These are phyloP conservation scores for Apus apus DNA, from an alignment of 2,113 vertebrate species.

Conservation along the genomic window DNA sequence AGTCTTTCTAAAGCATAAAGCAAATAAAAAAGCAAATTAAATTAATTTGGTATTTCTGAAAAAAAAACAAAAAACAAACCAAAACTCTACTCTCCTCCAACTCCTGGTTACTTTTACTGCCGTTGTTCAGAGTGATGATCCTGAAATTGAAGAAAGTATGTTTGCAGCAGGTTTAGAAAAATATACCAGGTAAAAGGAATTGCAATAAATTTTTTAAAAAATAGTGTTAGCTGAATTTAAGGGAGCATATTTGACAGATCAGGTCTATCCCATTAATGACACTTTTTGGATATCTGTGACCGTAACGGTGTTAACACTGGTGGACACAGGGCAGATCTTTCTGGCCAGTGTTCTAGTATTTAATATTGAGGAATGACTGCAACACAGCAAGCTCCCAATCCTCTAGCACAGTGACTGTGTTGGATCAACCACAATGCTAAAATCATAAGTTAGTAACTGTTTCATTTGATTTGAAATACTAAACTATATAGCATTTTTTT, in stretches of 20 bases:
- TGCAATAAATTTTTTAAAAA: neutral
- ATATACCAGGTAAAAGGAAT: neutral
- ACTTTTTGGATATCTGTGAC: neutral
- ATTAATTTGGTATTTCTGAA: neutral
- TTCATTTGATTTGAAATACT: neutral
- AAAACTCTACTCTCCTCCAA: neutral
- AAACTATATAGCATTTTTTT: neutral
- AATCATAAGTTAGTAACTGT: neutral
- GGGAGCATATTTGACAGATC: neutral
- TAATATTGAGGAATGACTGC: neutral
- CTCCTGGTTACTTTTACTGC: constrained; percentile 18
- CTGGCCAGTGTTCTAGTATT: neutral
- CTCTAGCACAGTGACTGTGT: neutral
- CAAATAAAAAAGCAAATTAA: neutral
- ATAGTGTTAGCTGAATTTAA: neutral
- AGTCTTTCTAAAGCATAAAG: neutral
- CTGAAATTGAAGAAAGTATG: neutral
- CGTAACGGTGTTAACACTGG: accelerated
- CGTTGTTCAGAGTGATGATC: neutral
- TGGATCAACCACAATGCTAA: neutral
- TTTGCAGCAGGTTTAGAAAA: neutral
- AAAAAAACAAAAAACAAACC: neutral
- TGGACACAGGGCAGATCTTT: neutral
- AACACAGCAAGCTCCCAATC: neutral
- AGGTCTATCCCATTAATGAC: neutral